Evolutionary conservation across 2,113 vertebrate genomes (phyloP).

Genomic region (Podilymbus podiceps): DNA sequence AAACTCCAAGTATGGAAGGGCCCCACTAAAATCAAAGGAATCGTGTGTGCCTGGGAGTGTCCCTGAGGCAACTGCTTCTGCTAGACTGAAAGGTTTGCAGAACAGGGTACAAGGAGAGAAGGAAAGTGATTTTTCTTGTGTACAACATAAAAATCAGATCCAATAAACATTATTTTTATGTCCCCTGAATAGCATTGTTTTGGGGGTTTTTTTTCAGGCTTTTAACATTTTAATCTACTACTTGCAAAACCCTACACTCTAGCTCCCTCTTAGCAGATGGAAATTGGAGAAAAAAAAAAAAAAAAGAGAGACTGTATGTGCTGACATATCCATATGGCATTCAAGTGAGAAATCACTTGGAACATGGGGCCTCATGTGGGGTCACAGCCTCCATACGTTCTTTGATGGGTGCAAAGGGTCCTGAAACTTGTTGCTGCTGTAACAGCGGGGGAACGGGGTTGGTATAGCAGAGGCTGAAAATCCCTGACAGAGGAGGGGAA

Average conservation of each 20-base stretch:
- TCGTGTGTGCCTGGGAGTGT: neutral
- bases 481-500: neutral
- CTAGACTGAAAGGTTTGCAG: neutral
- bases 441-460: neutral
- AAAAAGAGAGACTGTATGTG: constrained; percentile 40
- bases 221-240: constrained; percentile 47
- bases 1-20: neutral
- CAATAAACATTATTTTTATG: constrained; percentile 14
- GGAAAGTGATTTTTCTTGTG: neutral
- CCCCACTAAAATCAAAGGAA: neutral
- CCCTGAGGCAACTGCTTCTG: neutral
- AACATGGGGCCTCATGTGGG: constrained; percentile 18
- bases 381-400: constrained; percentile 65
- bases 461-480: constrained; percentile 17
- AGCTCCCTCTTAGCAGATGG: constrained; percentile 57
- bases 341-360: constrained; percentile 62
- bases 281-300: neutral
- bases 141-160: neutral
- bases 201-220: neutral
- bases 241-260: constrained; percentile 24
- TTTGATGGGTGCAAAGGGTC: constrained; percentile 49
- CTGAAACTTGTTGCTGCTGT: constrained; percentile 50
- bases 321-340: constrained; percentile 62
- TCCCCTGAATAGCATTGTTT: neutral
- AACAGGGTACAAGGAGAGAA: neutral